These are phyloP conservation scores for Agrilus cyanescens DNA, from an alignment of 2,888 invertebrate species.

Conservation along the genomic window DNA sequence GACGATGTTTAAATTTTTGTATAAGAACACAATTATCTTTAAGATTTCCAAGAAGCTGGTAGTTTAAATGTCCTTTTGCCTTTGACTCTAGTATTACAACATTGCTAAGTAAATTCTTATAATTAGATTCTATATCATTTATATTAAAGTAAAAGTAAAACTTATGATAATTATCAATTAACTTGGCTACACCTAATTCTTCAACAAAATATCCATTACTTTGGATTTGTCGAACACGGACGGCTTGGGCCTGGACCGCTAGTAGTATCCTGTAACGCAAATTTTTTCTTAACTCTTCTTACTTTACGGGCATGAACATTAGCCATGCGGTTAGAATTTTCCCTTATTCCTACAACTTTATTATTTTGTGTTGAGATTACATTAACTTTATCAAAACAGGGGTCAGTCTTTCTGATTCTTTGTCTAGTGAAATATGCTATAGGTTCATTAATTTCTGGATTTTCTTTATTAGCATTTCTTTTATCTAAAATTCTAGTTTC, in stretches of 20 bases:
- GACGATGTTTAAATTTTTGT: conserved; percentile 11
- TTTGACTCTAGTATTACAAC: conserved; percentile 9
- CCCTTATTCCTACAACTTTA: conserved; percentile 13
- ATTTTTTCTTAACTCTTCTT: conserved; percentile 13
- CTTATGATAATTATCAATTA: conserved; percentile 15
- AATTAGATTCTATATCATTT: conserved; percentile 11
- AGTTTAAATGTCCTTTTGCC: neutral
- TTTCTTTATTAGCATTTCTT: conserved; percentile 5
- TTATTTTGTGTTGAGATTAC: conserved; percentile 9
- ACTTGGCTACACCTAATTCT: conserved; percentile 10
- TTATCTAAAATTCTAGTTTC: conserved; percentile 5
- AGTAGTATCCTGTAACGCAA: conserved; percentile 13
- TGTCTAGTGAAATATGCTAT: conserved; percentile 5
- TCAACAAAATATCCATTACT: conserved; percentile 13
- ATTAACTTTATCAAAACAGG: conserved; percentile 8
- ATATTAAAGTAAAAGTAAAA: conserved; percentile 18
- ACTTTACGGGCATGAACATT: conserved; percentile 12
- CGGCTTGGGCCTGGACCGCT: conserved; percentile 10
- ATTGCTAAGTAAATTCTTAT: conserved; percentile 10
- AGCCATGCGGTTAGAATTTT: conserved; percentile 5
- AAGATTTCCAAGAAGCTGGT: neutral
- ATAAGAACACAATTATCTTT: conserved; percentile 13
- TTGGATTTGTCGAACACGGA: conserved; percentile 12
- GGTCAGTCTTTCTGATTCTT: conserved; percentile 6
- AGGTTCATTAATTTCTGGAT: conserved; percentile 11